These are phyloP conservation scores for Pogonus chalceus DNA, from an alignment of 1,140 invertebrate species.

Conservation along the genomic window DNA sequence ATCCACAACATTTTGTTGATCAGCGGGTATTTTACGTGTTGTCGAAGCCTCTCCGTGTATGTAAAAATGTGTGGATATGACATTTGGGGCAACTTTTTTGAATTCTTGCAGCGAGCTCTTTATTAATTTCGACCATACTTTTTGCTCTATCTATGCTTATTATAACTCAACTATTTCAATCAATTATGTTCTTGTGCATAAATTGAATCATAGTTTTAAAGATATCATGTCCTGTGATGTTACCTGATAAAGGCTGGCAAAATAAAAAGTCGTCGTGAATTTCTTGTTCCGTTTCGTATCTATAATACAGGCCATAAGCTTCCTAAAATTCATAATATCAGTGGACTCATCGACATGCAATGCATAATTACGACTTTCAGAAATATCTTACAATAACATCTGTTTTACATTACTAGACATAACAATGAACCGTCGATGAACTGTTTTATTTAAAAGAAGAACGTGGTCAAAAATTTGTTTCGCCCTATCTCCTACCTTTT, in stretches of 20 bases:
- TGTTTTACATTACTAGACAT: slow-evolving; percentile 11
- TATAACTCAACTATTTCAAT: slow-evolving; percentile 19
- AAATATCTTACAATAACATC: slow-evolving; percentile 4
- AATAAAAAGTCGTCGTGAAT: slow-evolving; percentile 9
- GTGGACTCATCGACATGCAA: slow-evolving; percentile 8
- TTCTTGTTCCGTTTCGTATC: slow-evolving; percentile 7
- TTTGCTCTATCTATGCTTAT: no score
- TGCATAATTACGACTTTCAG: slow-evolving; percentile 1
- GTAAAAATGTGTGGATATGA: neutral
- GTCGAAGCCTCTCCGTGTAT: no score
- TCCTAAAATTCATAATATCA: slow-evolving; percentile 1
- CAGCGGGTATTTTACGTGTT: neutral
- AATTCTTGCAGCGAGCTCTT: neutral
- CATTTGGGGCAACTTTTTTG: neutral
- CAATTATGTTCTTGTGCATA: slow-evolving; percentile 11
- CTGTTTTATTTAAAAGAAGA: neutral
- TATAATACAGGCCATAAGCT: slow-evolving; percentile 8
- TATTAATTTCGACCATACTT: slow-evolving; percentile 18
- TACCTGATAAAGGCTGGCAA: slow-evolving; percentile 10
- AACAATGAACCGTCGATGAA: slow-evolving; percentile 7
- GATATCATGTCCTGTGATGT: slow-evolving; percentile 8
- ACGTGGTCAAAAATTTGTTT: slow-evolving; percentile 13
- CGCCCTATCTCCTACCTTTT: slow-evolving; percentile 11
- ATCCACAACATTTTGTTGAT: neutral
- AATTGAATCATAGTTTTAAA: slow-evolving; percentile 8